Base-by-base conservation (phyloP, 2,797 vertebrate species). In the Onychomys leucogaster region DNA sequence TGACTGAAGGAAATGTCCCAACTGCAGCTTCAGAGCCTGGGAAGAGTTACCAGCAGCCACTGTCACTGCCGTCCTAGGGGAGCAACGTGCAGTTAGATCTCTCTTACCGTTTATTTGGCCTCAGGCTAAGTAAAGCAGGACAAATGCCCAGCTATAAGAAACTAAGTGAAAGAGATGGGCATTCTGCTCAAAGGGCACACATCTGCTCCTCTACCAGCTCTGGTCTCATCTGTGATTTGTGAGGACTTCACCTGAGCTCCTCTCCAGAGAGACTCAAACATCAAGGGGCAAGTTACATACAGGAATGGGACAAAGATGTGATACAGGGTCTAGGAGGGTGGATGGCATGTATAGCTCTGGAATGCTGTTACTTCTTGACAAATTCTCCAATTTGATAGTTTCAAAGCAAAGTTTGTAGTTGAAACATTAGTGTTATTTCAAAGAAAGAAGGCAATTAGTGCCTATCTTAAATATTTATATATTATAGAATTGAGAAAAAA, bases 1-100 rank as follows among this genome's bases (percentile, higher is more conserved):
- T 76, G 16, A 71, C 78, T 49, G 75, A 52, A 97, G 76, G 83
- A 96, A 95, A 61, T 14, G 81, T 89, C 23, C n/a, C 49, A 91
- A 88, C 63, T 85, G n/a, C 67, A 96, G 65, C 46, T 84, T 49
- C 83, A 95, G 78, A 96, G 80, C 61, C 29, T 27, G 5, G 91
- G 63, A 76, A 67, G 37, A 80, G 14, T 61, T 71, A 57, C 61
- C 82, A 83, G 46, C 67, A 25, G 78, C 89, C 21, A 6, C n/a
- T 19, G 2, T 57, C 78, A 43, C 55, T 92, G 61, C 86, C 92
- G 94, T 65, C 19, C 16, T 3, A n/a, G 46, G 86, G 19, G 89
- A 84, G 25, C 17, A 23, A 8, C 0, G 6, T 17, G 57, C 32
- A 59, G 19, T 14, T 59, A 84, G 23, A 67, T 6, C 11, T 9